phyloP scores from a whole-genome alignment of 2,797 vertebrate genomes.

The Mus spretus region DNA sequence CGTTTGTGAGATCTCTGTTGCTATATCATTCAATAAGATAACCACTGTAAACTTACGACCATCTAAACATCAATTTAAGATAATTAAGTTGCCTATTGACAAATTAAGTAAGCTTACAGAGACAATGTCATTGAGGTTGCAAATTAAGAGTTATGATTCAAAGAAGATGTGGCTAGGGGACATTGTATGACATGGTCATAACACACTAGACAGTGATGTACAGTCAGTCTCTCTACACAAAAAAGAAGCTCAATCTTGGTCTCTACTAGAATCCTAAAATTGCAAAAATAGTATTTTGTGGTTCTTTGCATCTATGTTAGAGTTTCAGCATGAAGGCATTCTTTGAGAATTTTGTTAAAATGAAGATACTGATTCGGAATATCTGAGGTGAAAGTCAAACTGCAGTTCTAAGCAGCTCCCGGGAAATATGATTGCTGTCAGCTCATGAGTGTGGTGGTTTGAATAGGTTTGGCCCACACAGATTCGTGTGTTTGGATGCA shows the following conservation, averaged over 20 bases:
- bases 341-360: conserved; percentile 10
- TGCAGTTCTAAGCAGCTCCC: background rate
- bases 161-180: background rate
- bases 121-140: background rate
- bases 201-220: background rate
- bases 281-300: conserved; percentile 4
- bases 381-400: background rate
- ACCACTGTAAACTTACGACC: background rate
- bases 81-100: background rate
- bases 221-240: background rate
- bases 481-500: background rate
- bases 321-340: background rate
- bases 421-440: background rate
- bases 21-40: background rate
- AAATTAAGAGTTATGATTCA: background rate
- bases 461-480: background rate
- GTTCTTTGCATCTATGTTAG: background rate
- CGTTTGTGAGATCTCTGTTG: background rate
- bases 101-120: background rate
- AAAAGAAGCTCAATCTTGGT: background rate
- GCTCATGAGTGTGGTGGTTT: background rate
- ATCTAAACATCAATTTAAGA: conserved; percentile 37
- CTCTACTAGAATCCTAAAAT: background rate
- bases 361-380: background rate
- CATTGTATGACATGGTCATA: background rate